A percentile compares a stretch with the other conserved stretches of the same genome.
Evolutionary conservation across 2,797 vertebrate genomes (phyloP).

Genomic region (Sebastes oblongus): DNA sequence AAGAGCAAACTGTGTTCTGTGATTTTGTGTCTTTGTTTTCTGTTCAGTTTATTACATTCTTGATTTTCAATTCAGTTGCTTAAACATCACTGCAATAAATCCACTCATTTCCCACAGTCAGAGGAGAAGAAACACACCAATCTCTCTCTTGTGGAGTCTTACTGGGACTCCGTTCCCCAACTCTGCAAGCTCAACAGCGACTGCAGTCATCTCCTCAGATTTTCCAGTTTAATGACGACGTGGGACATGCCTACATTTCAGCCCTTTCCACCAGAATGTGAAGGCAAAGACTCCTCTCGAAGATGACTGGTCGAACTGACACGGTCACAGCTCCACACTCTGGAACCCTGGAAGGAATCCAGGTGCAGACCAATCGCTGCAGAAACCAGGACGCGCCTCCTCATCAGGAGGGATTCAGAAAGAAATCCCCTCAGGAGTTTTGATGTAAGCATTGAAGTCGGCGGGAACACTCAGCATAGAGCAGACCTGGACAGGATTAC

Average conservation of each 20-base stretch:
- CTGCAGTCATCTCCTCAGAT: not conserved
- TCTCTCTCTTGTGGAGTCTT: not conserved
- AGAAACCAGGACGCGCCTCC: not conserved
- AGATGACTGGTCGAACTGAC: not conserved
- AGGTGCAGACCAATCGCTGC: not conserved
- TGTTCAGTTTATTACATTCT: not conserved
- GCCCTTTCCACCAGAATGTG: not conserved
- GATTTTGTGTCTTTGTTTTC: not conserved
- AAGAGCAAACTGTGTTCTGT: not conserved
- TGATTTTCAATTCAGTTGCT: not conserved
- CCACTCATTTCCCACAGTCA: not conserved
- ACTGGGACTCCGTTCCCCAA: not conserved
- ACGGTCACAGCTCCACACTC: not conserved
- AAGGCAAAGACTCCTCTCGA: not conserved
- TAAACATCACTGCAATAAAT: not conserved
- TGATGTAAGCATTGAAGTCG: slow-evolving; percentile 76
- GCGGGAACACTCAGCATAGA: slow-evolving; percentile 75
- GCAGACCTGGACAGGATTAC: slow-evolving; percentile 69
- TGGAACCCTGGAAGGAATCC: not conserved
- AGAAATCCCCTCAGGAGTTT: slow-evolving; percentile 60
- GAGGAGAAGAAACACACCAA: not conserved
- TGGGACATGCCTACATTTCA: not conserved
- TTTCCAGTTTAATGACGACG: not conserved
- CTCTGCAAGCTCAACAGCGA: not conserved
- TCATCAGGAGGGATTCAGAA: slow-evolving; percentile 66